A percentile compares a stretch with the other conserved stretches of the same genome.
phyloP scores from a whole-genome alignment of 2,888 invertebrate genomes.

The Nomada fabriciana region DNA sequence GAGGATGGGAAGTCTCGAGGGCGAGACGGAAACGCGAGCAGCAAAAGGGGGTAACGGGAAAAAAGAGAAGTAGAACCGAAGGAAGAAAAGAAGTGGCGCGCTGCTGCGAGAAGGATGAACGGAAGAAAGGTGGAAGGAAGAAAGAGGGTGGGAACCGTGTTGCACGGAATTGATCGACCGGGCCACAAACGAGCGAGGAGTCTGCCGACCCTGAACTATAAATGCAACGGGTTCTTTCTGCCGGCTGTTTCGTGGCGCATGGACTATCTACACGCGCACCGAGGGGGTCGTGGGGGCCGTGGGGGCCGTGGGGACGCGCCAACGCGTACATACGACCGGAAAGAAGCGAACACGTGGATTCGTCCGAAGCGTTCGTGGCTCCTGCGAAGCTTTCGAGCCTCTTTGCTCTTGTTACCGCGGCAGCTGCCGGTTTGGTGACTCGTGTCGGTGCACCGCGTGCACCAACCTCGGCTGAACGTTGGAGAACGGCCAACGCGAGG shows the following conservation, averaged over 20 bases:
- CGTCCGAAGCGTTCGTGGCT: constrained; percentile 11
- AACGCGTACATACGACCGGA: constrained; percentile 16
- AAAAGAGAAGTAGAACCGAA: neutral
- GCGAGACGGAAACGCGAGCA: neutral
- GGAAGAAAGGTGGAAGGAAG: neutral
- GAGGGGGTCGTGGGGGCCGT: neutral
- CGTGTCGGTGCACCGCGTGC: constrained; percentile 48
- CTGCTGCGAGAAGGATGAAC: constrained; percentile 15
- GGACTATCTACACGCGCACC: constrained; percentile 48
- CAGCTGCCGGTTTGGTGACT: constrained; percentile 63
- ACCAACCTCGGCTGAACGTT: constrained; percentile 56
- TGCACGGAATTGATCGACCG: constrained; percentile 48
- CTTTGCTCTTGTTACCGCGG: constrained; percentile 59
- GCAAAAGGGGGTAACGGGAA: neutral
- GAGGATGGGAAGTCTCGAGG: neutral
- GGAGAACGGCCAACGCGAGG: constrained; percentile 75
- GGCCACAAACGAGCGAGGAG: constrained; percentile 52
- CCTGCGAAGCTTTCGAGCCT: constrained; percentile 5
- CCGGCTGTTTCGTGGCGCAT: constrained; percentile 59
- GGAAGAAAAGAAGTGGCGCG: neutral
- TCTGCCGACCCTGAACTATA: constrained; percentile 80
- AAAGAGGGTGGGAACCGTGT: neutral
- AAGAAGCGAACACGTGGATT: constrained; percentile 41
- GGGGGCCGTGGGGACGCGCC: constrained; percentile 23
- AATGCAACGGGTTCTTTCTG: constrained; percentile 73